Percentiles rank a stretch among this genome's conserved stretches.
Evolutionary conservation across 2,888 invertebrate species (phyloP).

Genomic region (Beris chalybata): DNA sequence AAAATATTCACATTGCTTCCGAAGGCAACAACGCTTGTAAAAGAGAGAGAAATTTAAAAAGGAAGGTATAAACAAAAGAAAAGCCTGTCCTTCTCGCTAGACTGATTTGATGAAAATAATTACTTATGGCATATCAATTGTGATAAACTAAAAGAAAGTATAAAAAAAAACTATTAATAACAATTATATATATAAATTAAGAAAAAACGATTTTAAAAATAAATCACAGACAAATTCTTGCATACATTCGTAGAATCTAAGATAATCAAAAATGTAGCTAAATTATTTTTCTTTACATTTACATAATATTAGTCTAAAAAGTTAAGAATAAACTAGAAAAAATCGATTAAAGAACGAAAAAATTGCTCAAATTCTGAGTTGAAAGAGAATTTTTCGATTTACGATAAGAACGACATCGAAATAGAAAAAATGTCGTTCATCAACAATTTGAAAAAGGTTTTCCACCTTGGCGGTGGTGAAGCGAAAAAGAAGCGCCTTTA

Average conservation of each 20-base stretch:
- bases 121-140: slow-evolving; percentile 39
- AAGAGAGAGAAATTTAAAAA: not conserved
- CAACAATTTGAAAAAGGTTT: slow-evolving; percentile 88
- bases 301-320: not conserved
- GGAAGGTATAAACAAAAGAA: not conserved
- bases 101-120: slow-evolving; percentile 32
- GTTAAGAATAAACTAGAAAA: not conserved
- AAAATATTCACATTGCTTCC: slow-evolving; percentile 4
- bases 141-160: slow-evolving; percentile 34
- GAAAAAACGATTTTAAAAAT: not conserved
- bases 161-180: slow-evolving; percentile 10
- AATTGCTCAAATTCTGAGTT: slow-evolving; percentile 2
- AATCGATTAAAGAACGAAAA: slow-evolving; percentile 13
- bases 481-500: slow-evolving; percentile 85
- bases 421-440: slow-evolving; percentile 76
- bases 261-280: slow-evolving; percentile 21
- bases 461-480: slow-evolving; percentile 85
- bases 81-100: slow-evolving; percentile 11
- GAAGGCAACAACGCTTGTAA: not conserved
- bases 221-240: not conserved
- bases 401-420: slow-evolving; percentile 14
- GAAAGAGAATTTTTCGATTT: slow-evolving; percentile 1
- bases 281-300: slow-evolving; percentile 17
- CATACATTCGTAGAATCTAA: slow-evolving; percentile 8
- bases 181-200: slow-evolving; percentile 22